Percentiles rank a stretch among this genome's conserved stretches.
These are phyloP conservation scores for Takifugu ocellatus DNA, from an alignment of 2,797 vertebrate species.

Conservation along the genomic window DNA sequence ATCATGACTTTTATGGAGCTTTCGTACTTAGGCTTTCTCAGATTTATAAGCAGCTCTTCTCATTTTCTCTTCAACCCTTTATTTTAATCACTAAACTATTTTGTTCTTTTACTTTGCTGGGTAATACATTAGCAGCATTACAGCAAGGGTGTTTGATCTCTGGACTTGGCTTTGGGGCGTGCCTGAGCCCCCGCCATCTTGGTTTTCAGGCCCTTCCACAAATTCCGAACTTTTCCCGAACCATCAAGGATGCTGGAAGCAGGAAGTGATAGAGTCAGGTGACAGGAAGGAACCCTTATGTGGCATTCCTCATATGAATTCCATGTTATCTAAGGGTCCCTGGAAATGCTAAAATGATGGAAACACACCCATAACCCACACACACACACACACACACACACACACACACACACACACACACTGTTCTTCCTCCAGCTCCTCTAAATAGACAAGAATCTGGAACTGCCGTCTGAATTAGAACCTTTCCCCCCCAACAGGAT, in stretches of 20 bases:
- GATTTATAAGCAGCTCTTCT: conserved; percentile 4
- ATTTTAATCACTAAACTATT: background rate
- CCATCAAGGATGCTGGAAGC: conserved; percentile 35
- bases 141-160: conserved; percentile 4
- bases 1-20: conserved; percentile 27
- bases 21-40: conserved; percentile 5
- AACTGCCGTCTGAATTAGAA: conserved; percentile 16
- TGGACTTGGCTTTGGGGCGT: background rate
- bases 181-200: background rate
- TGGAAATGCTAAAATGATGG: conserved; percentile 52
- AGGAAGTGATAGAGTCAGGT: conserved; percentile 70
- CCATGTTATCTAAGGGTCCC: conserved; percentile 52
- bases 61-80: background rate
- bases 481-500: conserved; percentile 1
- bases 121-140: background rate
- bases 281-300: conserved; percentile 64
- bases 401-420: conserved; percentile 32
- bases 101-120: background rate
- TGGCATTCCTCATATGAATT: conserved; percentile 59
- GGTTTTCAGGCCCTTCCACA: no score
- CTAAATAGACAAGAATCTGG: conserved; percentile 35
- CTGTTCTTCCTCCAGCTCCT: conserved; percentile 21
- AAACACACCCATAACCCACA: conserved; percentile 52
- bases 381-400: conserved; percentile 24
- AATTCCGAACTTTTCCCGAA: no score